Evolutionary conservation across 2,888 invertebrate genomes (phyloP).

Genomic region (Lasioglossum villosulum): DNA sequence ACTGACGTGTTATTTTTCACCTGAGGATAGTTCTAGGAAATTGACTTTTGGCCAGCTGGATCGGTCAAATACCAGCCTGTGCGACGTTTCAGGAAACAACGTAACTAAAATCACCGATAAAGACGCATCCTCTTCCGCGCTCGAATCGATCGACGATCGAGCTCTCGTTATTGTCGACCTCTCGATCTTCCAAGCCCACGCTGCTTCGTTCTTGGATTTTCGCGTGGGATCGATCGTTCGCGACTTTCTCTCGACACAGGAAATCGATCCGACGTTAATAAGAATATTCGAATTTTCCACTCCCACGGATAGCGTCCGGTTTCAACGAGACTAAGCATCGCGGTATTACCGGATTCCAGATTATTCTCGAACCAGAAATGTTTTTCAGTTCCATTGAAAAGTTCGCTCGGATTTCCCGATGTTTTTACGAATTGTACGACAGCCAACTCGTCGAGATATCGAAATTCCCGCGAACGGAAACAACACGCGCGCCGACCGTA

Average conservation of each 20-base stretch:
- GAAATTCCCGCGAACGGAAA: neutral
- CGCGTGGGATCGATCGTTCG: constrained; percentile 19
- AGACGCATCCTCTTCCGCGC: constrained; percentile 64
- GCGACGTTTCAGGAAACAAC: constrained; percentile 43
- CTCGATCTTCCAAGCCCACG: constrained; percentile 14
- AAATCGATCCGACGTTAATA: neutral
- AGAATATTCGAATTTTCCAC: neutral
- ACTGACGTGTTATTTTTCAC: too few relatives aligned
- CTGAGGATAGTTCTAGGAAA: too few relatives aligned
- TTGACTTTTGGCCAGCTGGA: too few relatives aligned
- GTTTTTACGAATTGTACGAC: neutral
- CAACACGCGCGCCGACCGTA: neutral
- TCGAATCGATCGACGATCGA: constrained; percentile 63
- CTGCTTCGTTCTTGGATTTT: constrained; percentile 18
- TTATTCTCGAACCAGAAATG: neutral
- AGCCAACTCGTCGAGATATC: neutral
- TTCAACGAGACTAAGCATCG: neutral
- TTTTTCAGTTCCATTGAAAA: neutral
- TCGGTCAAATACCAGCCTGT: too few relatives aligned
- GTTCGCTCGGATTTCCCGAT: neutral
- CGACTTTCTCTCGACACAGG: neutral
- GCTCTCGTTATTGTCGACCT: constrained; percentile 16
- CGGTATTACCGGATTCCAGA: neutral
- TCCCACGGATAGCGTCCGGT: neutral
- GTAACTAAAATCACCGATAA: constrained; percentile 65